Evolutionary conservation across 53 echinoderm and acorn worm species (phyloP), one percentile per base, ranked within the genome.

Genomic region (Patiria pectinifera): DNA sequence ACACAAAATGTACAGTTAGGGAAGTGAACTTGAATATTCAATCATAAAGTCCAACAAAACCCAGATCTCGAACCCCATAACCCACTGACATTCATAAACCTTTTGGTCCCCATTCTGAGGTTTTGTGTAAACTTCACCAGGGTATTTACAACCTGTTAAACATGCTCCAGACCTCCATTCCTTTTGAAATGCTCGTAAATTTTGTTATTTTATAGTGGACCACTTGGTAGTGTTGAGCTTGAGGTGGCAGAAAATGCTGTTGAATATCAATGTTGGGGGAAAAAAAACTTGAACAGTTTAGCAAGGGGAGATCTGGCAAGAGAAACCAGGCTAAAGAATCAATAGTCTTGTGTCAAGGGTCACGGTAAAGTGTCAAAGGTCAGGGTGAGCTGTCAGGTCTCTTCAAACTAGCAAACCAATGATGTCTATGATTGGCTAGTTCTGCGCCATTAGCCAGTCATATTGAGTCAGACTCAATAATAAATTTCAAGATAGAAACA

Each of bases 111-210:
- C 88, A 60, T 78, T 78, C 43, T 44, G 22, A 2, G 45, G 48
- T 6, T 49, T 79, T 45, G 48, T 81, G 69, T 80, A 48, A 80
- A 90, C 80, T 80, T 66, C 15, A 80, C 24, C 45, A 45, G 78
- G 79, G 90, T 90, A 48, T 90, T 90, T 90, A 90, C 70, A 89
- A 80, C 89, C 66, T 62, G 62, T 89, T 80, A 45, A 63, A 89
- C 89, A 90, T 45, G 43, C 66, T 66, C 6, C 35, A 43, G 66
- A 12, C 88, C 62, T 84, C 63, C 11, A 88, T 45, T 88, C 88
- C 53, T 48, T 88, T 59, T 35, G 44, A 48, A 78, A 66, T 46
- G 80, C 62, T 69, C 90, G 44, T 90, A 81, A 90, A 90, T 90
- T 89, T 6, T 45, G 46, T 11, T 19, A 60, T 77, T 89, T 89